Evolutionary conservation across 2,113 vertebrate genomes (phyloP).

Genomic region (Illadopsis cleaveri): DNA sequence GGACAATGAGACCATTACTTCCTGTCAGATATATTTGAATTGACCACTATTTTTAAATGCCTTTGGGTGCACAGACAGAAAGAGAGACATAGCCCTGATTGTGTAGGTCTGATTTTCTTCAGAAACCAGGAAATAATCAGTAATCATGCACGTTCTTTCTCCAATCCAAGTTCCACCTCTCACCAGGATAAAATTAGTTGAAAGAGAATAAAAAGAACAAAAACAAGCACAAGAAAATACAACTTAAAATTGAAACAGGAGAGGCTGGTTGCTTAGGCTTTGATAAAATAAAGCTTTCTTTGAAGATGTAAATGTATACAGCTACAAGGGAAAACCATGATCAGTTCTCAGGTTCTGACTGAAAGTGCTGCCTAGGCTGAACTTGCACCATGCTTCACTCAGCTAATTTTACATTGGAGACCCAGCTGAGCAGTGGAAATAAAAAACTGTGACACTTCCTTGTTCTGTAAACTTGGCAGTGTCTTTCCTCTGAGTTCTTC

Average conservation of each 20-base stretch:
- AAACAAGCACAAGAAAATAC: constrained; percentile 23
- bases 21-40: background rate
- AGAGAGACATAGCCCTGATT: background rate
- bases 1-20: background rate
- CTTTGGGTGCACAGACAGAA: background rate
- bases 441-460: background rate
- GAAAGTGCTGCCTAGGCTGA: background rate
- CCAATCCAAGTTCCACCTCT: background rate
- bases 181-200: constrained; percentile 25
- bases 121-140: background rate
- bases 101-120: background rate
- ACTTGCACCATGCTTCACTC: background rate
- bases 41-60: background rate
- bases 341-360: background rate
- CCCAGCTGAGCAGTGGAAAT: background rate
- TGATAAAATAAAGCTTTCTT: constrained; percentile 39
- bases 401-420: background rate
- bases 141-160: background rate
- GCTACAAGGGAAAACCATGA: background rate
- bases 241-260: constrained; percentile 16
- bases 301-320: constrained; percentile 38
- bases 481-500: background rate
- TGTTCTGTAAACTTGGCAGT: background rate
- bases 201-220: constrained; percentile 22
- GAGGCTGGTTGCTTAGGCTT: background rate